Evolutionary conservation across 2,113 vertebrate genomes (phyloP).

Genomic region (Chinchilla lanigera): DNA sequence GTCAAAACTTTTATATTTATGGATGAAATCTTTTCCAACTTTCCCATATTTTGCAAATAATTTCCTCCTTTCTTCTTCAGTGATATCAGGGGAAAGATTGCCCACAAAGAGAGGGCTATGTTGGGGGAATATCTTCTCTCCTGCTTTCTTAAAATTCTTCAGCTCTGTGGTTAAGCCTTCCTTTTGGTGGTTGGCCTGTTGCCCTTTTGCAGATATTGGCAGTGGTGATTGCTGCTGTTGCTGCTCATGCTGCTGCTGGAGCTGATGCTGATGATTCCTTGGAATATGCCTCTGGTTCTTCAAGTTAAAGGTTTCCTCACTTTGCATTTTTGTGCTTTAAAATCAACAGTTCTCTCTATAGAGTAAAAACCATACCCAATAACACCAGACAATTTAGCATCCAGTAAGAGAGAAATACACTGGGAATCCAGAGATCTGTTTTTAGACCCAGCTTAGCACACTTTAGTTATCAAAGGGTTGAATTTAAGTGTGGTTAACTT

Average conservation of each 20-base stretch:
- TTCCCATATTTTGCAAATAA: slow-evolving; percentile 97
- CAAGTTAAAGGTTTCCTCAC: slow-evolving; percentile 90
- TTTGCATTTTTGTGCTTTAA: slow-evolving; percentile 91
- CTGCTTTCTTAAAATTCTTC: slow-evolving; percentile 95
- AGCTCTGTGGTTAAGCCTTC: slow-evolving; percentile 95
- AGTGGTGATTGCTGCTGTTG: slow-evolving; percentile 77
- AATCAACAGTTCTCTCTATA: neutral
- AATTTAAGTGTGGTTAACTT: neutral
- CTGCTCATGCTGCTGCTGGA: slow-evolving; percentile 84
- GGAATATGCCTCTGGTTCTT: slow-evolving; percentile 85
- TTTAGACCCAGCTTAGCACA: neutral
- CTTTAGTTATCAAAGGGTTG: neutral
- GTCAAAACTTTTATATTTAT: slow-evolving; percentile 97
- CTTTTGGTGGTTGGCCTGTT: slow-evolving; percentile 91
- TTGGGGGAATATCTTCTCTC: slow-evolving; percentile 97
- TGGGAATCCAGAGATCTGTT: neutral
- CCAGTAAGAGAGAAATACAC: neutral
- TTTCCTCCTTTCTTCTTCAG: slow-evolving; percentile 95
- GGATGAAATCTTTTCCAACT: slow-evolving; percentile 96
- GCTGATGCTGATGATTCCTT: slow-evolving; percentile 87
- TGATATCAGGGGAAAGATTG: slow-evolving; percentile 94
- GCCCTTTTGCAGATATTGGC: slow-evolving; percentile 90
- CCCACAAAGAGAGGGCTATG: slow-evolving; percentile 96
- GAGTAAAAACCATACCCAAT: neutral
- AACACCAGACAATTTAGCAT: neutral